Evolutionary conservation across 2,113 vertebrate genomes (phyloP), one percentile per base, ranked within the genome.

Genomic region (Ia io): DNA sequence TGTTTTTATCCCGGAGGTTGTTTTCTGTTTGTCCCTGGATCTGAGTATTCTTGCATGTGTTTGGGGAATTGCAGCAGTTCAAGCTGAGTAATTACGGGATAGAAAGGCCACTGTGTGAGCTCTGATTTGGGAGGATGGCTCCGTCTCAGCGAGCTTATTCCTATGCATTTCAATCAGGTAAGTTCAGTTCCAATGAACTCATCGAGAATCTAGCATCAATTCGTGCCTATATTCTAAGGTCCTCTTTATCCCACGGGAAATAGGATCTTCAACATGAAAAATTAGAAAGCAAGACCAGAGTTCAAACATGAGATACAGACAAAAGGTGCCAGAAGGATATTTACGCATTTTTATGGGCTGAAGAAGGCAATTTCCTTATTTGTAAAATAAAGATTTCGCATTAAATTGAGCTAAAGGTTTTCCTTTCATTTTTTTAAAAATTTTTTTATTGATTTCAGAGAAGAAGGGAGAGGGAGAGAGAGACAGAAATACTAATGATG

Each of bases 101-200:
- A 84, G 65, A 70, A 84, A 76, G 90, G 40, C 70, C 25, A 79
- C 40, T 30, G 11, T 63, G 35, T 90, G 84, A n/a, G n/a, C 14
- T 49, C 22, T 20, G 67, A 69, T 69, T 94, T 22, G 40, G 65
- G 28, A 95, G 89, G 79, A 79, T 70, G 35, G 71, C 23, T 95
- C 22, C 22, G 44, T 65, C 49, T 90, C 28, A 37, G 37, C 59
- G 84, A 14, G 6, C 51, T 92, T 70, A 76, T 90, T 86, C 53
- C 17, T 86, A 14, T 61, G 59, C 94, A 93, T 70, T 87, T 70
- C 79, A 89, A 79, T 88, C 71, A 71, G 88, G 37, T 25, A 86
- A 32, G 13, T 83, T 95, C 20, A 56, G 28, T 93, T 91, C 79
- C 94, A 47, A 93, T 65, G 14, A 89, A 93, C 20, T 89, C 35